phyloP scores from a whole-genome alignment of 2,888 invertebrate genomes.

The Agriopis aurantiaria region DNA sequence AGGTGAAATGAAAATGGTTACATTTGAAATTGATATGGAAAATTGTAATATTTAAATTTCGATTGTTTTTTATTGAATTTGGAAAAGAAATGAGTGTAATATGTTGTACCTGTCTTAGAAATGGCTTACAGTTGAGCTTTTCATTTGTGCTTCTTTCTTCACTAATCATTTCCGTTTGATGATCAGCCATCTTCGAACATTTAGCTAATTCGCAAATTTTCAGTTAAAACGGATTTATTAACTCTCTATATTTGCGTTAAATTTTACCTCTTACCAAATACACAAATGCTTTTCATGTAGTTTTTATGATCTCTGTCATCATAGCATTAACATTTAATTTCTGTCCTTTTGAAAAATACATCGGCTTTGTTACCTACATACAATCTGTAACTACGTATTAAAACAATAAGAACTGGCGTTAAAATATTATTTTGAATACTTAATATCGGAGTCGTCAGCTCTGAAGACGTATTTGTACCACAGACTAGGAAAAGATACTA shows the following conservation, averaged over 20 bases:
- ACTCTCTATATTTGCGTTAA: background rate
- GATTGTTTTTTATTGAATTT: too few relatives aligned
- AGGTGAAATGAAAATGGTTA: too few relatives aligned
- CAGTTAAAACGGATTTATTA: background rate
- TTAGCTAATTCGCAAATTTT: background rate
- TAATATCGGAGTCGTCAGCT: background rate
- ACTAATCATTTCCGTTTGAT: background rate
- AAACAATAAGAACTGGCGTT: background rate
- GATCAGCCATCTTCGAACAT: background rate
- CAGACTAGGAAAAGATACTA: too few relatives aligned
- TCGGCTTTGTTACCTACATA: too few relatives aligned
- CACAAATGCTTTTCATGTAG: too few relatives aligned
- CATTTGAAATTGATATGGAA: too few relatives aligned
- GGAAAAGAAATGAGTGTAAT: too few relatives aligned
- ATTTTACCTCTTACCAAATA: too few relatives aligned
- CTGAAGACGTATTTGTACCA: background rate
- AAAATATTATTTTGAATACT: background rate
- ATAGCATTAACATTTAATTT: too few relatives aligned
- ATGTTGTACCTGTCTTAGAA: slow-evolving; percentile 37
- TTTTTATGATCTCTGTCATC: too few relatives aligned
- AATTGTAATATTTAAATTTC: too few relatives aligned
- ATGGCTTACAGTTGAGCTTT: slow-evolving; percentile 30
- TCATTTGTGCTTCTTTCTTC: background rate
- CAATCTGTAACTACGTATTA: background rate
- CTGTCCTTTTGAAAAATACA: too few relatives aligned